These are phyloP conservation scores for Coreoperca whiteheadi DNA, from an alignment of 2,113 vertebrate species.

Conservation along the genomic window DNA sequence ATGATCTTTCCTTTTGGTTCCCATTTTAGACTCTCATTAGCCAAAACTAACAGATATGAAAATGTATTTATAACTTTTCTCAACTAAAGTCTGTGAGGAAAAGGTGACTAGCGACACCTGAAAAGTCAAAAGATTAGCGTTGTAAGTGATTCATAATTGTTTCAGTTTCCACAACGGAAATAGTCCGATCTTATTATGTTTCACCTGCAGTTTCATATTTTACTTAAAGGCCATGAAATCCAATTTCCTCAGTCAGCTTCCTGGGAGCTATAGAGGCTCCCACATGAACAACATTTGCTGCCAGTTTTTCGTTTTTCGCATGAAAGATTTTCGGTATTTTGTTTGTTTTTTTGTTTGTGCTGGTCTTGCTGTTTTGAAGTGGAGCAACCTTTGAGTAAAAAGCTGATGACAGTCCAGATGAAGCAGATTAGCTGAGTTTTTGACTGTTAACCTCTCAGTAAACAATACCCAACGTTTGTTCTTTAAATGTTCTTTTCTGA, in stretches of 20 bases:
- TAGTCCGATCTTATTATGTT: not conserved
- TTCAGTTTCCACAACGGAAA: not conserved
- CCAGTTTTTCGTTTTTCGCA: not conserved
- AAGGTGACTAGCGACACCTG: not conserved
- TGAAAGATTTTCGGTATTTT: not conserved
- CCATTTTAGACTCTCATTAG: not conserved
- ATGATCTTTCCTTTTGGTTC: not conserved
- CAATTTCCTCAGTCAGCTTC: not conserved
- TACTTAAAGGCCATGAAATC: not conserved
- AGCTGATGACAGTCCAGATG: too few relatives aligned
- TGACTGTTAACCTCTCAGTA: not conserved
- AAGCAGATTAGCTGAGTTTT: not conserved
- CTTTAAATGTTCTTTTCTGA: not conserved
- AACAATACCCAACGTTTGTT: not conserved
- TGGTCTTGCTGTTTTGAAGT: too few relatives aligned
- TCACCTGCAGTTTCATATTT: not conserved
- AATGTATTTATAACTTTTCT: not conserved
- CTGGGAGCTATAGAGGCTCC: not conserved
- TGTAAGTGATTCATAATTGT: not conserved
- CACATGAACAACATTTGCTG: not conserved
- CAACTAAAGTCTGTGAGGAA: too few relatives aligned
- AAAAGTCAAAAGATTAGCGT: not conserved
- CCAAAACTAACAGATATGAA: not conserved
- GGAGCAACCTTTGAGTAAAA: not conserved
- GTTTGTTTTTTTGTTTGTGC: not conserved